A percentile compares a stretch with the other conserved stretches of the same genome.
These are phyloP conservation scores for Bucco capensis DNA, from an alignment of 2,113 vertebrate species.

Conservation along the genomic window DNA sequence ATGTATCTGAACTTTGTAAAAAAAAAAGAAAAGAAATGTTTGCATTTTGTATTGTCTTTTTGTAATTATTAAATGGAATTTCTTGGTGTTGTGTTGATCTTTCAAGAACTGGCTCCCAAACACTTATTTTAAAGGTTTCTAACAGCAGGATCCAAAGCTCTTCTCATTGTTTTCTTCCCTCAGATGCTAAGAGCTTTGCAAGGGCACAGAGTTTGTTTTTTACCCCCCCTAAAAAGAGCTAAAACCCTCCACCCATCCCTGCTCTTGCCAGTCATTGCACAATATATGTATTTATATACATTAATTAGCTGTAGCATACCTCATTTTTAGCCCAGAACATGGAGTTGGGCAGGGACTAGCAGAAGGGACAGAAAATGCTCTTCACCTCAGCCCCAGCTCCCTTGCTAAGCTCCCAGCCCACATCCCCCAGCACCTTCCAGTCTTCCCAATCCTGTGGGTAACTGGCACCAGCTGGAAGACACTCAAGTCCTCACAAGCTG, in stretches of 20 bases:
- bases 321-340: neutral
- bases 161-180: conserved; percentile 36
- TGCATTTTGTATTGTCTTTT: conserved; percentile 98
- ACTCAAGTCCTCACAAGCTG: neutral
- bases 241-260: neutral
- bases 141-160: neutral
- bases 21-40: conserved; percentile 82
- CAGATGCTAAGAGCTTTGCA: neutral
- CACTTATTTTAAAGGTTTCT: conserved; percentile 12
- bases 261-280: neutral
- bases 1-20: conserved; percentile 95
- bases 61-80: conserved; percentile 82
- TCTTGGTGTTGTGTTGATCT: conserved; percentile 63
- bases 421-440: neutral
- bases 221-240: neutral
- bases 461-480: neutral
- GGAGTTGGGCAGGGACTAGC: neutral
- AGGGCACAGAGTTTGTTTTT: neutral
- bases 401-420: neutral
- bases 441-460: fast-evolving
- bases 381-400: fast-evolving
- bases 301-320: neutral
- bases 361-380: neutral
- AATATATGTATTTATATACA: neutral
- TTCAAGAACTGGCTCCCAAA: conserved; percentile 32